These are phyloP conservation scores for Sphyrna mokarran DNA, from an alignment of 2,113 vertebrate genomes.

Conservation along the genomic window DNA sequence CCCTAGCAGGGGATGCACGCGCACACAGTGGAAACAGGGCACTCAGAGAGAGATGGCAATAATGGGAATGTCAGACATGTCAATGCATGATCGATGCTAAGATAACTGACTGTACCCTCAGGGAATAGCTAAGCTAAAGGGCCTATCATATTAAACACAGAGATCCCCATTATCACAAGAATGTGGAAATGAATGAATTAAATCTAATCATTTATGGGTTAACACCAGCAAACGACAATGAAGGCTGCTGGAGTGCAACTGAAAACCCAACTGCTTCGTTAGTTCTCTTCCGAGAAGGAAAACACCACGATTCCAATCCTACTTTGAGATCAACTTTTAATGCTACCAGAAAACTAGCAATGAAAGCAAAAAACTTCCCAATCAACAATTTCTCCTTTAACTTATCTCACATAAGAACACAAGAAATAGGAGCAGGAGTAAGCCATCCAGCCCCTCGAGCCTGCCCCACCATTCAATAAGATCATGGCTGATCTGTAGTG, in stretches of 20 bases:
- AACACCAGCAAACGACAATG: not conserved
- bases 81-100: not conserved
- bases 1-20: too few species aligned
- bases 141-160: not conserved
- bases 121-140: not conserved
- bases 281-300: not conserved
- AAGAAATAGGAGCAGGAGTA: too few species aligned
- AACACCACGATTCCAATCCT: not conserved
- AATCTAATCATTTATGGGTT: not conserved
- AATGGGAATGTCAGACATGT: not conserved
- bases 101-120: not conserved
- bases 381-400: too few species aligned
- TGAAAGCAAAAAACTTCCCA: not conserved
- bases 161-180: not conserved
- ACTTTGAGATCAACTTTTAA: not conserved
- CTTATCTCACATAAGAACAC: too few species aligned
- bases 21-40: too few species aligned
- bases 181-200: not conserved
- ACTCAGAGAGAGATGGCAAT: not conserved
- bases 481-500: too few species aligned
- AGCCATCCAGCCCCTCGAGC: too few species aligned
- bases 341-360: not conserved
- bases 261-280: not conserved
- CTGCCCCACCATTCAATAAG: too few species aligned
- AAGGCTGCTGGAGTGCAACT: not conserved